A percentile compares a stretch with the other conserved stretches of the same genome.
Conservation (phyloP, 23 tunicate species). For the Ascidia mentula region DNA sequence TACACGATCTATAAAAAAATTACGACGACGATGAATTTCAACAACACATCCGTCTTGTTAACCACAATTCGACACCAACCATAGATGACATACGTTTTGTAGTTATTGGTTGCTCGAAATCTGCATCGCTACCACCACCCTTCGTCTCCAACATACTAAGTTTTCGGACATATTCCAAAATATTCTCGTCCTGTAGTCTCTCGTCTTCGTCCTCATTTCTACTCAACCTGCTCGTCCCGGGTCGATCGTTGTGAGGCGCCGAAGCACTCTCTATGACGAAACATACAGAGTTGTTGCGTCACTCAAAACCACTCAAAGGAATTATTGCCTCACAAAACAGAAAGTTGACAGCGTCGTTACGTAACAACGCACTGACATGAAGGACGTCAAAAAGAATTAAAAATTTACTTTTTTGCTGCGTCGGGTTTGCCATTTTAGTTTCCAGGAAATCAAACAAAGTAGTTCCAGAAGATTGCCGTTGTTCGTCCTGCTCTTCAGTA, state of each 20-base stretch:
- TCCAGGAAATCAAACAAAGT: conserved; percentile 69
- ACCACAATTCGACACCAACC: too few relatives aligned
- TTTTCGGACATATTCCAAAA: conserved; percentile 33
- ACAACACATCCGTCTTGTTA: too few relatives aligned
- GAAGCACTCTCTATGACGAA: neutral
- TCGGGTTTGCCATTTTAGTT: conserved; percentile 29
- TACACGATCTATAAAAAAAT: too few relatives aligned
- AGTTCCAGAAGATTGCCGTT: conserved; percentile 25
- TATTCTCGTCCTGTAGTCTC: conserved; percentile 29
- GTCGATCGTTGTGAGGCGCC: neutral
- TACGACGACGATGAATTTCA: neutral
- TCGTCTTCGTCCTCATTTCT: conserved; percentile 30
- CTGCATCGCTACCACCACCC: conserved; percentile 16
- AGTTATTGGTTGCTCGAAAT: neutral
- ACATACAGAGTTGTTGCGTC: neutral
- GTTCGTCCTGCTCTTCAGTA: conserved; percentile 12
- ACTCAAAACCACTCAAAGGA: neutral
- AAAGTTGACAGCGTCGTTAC: too few relatives aligned
- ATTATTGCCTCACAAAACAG: too few relatives aligned
- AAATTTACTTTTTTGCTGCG: neutral
- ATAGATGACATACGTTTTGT: neutral
- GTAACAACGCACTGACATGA: too few relatives aligned
- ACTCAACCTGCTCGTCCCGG: neutral
- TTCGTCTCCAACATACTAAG: conserved; percentile 39
- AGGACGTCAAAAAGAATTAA: neutral